Evolutionary conservation across 92 coral and sea anemone species (phyloP), one percentile per base, ranked within the genome.

Genomic region (Micromussa lordhowensis): DNA sequence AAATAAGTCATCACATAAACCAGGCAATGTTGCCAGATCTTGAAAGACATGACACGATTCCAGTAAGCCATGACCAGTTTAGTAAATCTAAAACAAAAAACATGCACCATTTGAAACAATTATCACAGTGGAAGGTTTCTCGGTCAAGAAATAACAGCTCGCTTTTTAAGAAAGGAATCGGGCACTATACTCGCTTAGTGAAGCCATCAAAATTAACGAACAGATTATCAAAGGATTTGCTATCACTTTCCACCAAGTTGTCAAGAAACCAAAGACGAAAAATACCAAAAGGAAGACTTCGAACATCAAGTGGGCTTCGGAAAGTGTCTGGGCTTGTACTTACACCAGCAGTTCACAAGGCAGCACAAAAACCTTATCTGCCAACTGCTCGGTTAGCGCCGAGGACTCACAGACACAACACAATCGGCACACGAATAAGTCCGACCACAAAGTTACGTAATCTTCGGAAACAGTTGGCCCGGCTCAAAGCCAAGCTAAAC

Each of bases 391-490:
- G 85, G 53, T 2, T 83, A 24, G 35, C 21, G 21, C 68, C 51
- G 78, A 70, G 21, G 30, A 6, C 78, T 48, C 64, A 38, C 48
- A 38, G 79, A 53, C 68, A 36, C 36, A 40, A 66, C 22, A 66
- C 85, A 36, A 68, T 24, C 28, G 40, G 40, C 2, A n/a, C 31
- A 49, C 29, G 30, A 32, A n/a, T 68, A 48, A 83, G 55, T 26
- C 29, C 77, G 28, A 72, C 30, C 53, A 35, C n/a, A 22, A 70
- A 83, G 87, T 14, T 83, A 51, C 87, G 87, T 30, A 83, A 83
- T 83, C 79, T 83, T 49, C 87, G 69, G 68, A 70, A 12, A 51
- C 87, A 83, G 64, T 24, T 83, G 79, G 87, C 87, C 30, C 68
- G 87, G 53, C 44, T 83, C 6, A 83, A 31, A 55, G 34, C 69